Percentiles rank a stretch among this genome's conserved stretches.
Conservation (phyloP, 2,113 vertebrate species). For the Anthoscopus minutus region DNA sequence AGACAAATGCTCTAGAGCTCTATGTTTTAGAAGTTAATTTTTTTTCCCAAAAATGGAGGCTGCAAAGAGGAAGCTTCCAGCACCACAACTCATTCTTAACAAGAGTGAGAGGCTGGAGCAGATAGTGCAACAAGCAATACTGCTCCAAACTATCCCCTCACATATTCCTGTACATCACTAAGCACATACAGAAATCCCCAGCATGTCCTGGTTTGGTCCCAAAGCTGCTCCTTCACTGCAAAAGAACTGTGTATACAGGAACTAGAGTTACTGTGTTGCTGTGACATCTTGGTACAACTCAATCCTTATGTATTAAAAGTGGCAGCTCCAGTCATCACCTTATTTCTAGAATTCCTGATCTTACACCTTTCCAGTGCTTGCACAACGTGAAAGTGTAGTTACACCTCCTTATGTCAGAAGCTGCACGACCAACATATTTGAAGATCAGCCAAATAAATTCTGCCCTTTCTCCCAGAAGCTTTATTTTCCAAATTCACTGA, state of each 20-base stretch:
- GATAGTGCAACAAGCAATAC: background rate
- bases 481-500: background rate
- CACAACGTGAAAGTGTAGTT: background rate
- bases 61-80: background rate
- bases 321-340: background rate
- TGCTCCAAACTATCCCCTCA: background rate
- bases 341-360: background rate
- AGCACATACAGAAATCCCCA: background rate
- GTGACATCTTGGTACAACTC: background rate
- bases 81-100: background rate
- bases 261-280: background rate
- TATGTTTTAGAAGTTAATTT: background rate
- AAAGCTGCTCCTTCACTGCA: background rate
- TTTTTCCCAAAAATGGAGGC: background rate
- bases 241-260: background rate
- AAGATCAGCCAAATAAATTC: background rate
- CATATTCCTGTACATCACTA: background rate
- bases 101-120: background rate
- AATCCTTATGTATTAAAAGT: background rate
- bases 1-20: background rate
- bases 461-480: background rate
- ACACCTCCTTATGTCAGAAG: background rate
- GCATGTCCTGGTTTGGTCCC: accelerated
- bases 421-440: background rate
- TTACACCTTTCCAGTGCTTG: background rate